phyloP scores from a whole-genome alignment of 2,797 vertebrate genomes.

The Melanotaenia trifasciata region DNA sequence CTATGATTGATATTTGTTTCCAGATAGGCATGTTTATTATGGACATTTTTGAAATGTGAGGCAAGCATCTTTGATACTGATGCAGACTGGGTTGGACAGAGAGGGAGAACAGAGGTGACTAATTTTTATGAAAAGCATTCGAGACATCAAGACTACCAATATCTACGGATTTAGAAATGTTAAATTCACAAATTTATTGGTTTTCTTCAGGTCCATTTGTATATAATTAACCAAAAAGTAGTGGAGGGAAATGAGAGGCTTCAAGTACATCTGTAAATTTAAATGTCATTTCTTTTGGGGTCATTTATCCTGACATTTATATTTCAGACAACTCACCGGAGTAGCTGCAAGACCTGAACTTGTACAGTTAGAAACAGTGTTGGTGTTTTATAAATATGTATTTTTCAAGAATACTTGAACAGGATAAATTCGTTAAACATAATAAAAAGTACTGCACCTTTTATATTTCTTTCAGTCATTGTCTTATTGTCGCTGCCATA shows the following conservation, averaged over 20 bases:
- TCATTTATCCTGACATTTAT: slow-evolving; percentile 63
- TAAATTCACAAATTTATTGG: slow-evolving; percentile 19
- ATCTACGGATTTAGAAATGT: slow-evolving; percentile 43
- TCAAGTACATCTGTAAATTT: slow-evolving; percentile 49
- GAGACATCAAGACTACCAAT: slow-evolving; percentile 36
- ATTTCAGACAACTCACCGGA: slow-evolving; percentile 59
- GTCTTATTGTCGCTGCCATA: background rate
- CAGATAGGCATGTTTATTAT: slow-evolving; percentile 5
- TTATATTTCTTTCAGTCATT: slow-evolving; percentile 63
- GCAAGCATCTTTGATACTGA: slow-evolving; percentile 21
- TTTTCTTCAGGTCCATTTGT: slow-evolving; percentile 44
- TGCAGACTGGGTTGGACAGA: slow-evolving; percentile 46
- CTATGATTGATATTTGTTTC: slow-evolving; percentile 1
- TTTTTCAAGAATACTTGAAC: slow-evolving; percentile 85
- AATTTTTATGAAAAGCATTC: slow-evolving; percentile 25
- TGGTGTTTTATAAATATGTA: slow-evolving; percentile 80
- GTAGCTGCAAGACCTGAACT: slow-evolving; percentile 71
- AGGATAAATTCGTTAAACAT: slow-evolving; percentile 82
- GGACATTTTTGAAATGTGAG: slow-evolving; percentile 3
- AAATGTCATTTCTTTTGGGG: slow-evolving; percentile 43
- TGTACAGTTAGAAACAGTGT: slow-evolving; percentile 71
- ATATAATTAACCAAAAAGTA: slow-evolving; percentile 54
- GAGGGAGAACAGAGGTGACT: slow-evolving; percentile 31
- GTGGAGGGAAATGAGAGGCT: slow-evolving; percentile 35
- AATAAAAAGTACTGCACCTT: slow-evolving; percentile 83